Percentiles rank a stretch among this genome's conserved stretches.
phyloP scores from a whole-genome alignment of 2,888 invertebrate species.

The Dicroscelio sp. region DNA sequence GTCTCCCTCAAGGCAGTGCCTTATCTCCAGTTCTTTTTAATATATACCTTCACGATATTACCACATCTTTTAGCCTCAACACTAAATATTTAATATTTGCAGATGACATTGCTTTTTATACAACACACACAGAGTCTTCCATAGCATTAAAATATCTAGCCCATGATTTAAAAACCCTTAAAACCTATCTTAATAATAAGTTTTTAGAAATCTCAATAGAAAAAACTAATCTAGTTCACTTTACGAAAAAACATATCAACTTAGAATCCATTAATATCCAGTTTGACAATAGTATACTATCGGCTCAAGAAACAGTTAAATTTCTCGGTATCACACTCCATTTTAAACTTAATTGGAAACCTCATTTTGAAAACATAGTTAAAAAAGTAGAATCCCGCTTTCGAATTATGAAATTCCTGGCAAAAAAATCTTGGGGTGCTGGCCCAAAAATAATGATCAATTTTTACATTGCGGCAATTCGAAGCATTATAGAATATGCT shows the following conservation, averaged over 20 bases:
- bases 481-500: not conserved
- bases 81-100: not conserved
- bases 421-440: slow-evolving; percentile 7
- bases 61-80: not conserved
- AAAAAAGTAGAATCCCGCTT: not conserved
- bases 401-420: not conserved
- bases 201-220: not conserved
- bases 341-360: slow-evolving; percentile 1
- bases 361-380: not conserved
- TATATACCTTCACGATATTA: slow-evolving; percentile 14
- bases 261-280: not conserved
- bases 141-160: no score
- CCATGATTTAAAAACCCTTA: no score
- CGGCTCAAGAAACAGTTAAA: not conserved
- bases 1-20: slow-evolving; percentile 12
- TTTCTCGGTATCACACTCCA: not conserved
- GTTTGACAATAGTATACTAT: not conserved
- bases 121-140: no score
- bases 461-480: no score
- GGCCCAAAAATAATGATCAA: no score
- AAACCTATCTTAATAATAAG: not conserved
- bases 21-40: slow-evolving; percentile 16
- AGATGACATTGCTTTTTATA: slow-evolving; percentile 22
- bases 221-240: slow-evolving; percentile 26
- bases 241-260: slow-evolving; percentile 7